A percentile compares a stretch with the other conserved stretches of the same genome.
Conservation (phyloP, 2,888 invertebrate species). For the Tipula unca region DNA sequence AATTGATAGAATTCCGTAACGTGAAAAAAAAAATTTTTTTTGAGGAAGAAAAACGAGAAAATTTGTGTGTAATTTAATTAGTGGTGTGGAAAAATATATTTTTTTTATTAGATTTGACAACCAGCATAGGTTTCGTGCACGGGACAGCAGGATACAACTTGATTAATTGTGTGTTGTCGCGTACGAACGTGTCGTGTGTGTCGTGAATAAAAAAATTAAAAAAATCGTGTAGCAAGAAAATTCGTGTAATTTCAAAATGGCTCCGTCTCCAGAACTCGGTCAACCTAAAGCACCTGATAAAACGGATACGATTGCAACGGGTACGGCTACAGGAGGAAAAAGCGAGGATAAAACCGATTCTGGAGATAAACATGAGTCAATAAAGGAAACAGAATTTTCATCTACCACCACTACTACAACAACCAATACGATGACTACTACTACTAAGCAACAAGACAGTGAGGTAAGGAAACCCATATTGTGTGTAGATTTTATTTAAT, state of each 20-base stretch:
- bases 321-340: neutral
- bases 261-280: slow-evolving; percentile 69
- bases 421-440: neutral
- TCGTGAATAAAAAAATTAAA: neutral
- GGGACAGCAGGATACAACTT: neutral
- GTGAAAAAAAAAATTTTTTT: slow-evolving; percentile 16
- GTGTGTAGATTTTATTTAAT: neutral
- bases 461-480: slow-evolving; percentile 19
- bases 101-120: slow-evolving; percentile 14
- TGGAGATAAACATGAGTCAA: slow-evolving; percentile 15
- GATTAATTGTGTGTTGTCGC: neutral
- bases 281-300: slow-evolving; percentile 69
- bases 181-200: neutral
- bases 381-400: neutral
- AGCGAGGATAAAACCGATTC: neutral
- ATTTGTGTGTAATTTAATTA: slow-evolving; percentile 14
- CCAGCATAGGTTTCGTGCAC: neutral
- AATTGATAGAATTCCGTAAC: slow-evolving; percentile 16
- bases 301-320: slow-evolving; percentile 28
- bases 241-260: slow-evolving; percentile 51
- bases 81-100: neutral
- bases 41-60: neutral
- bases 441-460: slow-evolving; percentile 20
- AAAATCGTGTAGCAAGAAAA: neutral
- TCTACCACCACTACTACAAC: neutral